These are phyloP conservation scores for Lepidocyrtinus sp. DNA, from an alignment of 2,888 invertebrate species.

Conservation along the genomic window DNA sequence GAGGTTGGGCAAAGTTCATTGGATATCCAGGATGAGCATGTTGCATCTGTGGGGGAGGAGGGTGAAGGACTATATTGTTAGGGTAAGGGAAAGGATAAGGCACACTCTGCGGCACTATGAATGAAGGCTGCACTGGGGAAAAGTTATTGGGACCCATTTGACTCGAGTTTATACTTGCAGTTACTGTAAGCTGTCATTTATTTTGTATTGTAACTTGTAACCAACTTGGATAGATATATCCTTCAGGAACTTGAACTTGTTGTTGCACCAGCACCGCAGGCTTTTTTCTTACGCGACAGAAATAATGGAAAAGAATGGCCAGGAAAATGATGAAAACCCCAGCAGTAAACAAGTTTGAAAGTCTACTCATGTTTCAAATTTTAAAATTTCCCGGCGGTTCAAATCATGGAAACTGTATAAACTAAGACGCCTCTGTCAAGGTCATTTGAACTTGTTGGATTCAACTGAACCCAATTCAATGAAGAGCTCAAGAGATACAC, in stretches of 20 bases:
- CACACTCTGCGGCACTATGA: not conserved
- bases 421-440: no score
- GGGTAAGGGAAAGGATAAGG: slow-evolving; percentile 15
- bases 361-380: slow-evolving; percentile 49
- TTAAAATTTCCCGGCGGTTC: no score
- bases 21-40: no score
- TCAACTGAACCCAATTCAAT: no score
- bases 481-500: no score
- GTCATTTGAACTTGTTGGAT: no score
- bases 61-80: not conserved
- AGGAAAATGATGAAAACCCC: slow-evolving; percentile 50
- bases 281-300: slow-evolving; percentile 52
- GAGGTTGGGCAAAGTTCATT: no score
- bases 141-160: no score
- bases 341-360: slow-evolving; percentile 41
- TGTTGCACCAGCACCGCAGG: slow-evolving; percentile 35
- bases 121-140: slow-evolving; percentile 3
- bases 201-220: not conserved
- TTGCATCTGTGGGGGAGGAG: not conserved
- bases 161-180: slow-evolving; percentile 25
- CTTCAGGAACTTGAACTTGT: slow-evolving; percentile 32
- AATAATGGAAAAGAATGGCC: slow-evolving; percentile 52
- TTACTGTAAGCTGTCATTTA: slow-evolving; percentile 14
- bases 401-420: no score
- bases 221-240: slow-evolving; percentile 46